A percentile compares a stretch with the other conserved stretches of the same genome.
Conservation (phyloP, 2,888 invertebrate species). For the Plebejus anna region DNA sequence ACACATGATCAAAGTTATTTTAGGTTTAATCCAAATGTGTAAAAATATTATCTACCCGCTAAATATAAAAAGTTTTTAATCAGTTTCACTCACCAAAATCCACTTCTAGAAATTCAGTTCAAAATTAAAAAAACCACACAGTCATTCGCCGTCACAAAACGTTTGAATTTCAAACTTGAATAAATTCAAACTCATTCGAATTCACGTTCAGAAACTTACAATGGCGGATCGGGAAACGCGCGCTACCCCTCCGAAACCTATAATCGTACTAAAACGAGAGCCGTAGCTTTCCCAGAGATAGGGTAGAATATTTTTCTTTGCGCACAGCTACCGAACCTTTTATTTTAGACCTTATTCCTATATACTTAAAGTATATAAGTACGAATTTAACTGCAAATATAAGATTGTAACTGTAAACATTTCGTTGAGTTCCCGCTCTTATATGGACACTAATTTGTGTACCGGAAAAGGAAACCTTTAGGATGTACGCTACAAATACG, state of each 20-base stretch:
- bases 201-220: conserved; percentile 36
- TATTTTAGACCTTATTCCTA: conserved; percentile 30
- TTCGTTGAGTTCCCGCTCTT: conserved; percentile 40
- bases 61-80: not conserved
- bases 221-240: conserved; percentile 32
- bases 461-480: conserved; percentile 32
- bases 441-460: conserved; percentile 43
- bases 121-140: conserved; percentile 3
- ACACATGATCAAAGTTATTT: no score
- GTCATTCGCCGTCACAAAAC: conserved; percentile 26
- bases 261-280: conserved; percentile 36
- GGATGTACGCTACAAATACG: conserved; percentile 37
- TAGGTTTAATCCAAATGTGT: not conserved
- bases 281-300: conserved; percentile 32
- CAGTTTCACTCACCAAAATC: conserved; percentile 10
- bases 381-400: not conserved
- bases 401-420: conserved; percentile 36
- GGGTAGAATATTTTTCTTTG: conserved; percentile 35
- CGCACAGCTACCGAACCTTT: conserved; percentile 23
- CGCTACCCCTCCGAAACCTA: conserved; percentile 34
- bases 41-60: not conserved
- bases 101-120: conserved; percentile 12
- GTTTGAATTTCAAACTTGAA: conserved; percentile 18
- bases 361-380: not conserved
- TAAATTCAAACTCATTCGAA: conserved; percentile 34